Evolutionary conservation across 2,797 vertebrate species (phyloP).

Genomic region (Spinibarbus caldwelli): DNA sequence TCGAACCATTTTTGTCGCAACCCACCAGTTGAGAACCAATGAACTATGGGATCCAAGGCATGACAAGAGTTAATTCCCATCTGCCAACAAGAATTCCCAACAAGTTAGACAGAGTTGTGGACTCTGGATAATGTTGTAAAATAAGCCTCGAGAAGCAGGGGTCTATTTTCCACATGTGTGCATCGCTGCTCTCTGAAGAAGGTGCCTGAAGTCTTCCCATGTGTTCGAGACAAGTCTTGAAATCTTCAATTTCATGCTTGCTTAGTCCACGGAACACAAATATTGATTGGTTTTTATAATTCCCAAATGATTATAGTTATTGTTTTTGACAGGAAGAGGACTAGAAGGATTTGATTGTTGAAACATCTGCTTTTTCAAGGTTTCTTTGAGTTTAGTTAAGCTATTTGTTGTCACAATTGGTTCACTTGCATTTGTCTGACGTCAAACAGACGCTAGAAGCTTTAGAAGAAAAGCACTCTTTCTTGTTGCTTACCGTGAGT

Average conservation of each 20-base stretch:
- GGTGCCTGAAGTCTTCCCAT: constrained; percentile 59
- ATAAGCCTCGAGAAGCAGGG: constrained; percentile 51
- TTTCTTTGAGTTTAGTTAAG: not conserved
- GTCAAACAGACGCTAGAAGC: not conserved
- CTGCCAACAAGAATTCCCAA: constrained; percentile 2
- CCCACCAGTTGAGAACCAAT: not conserved
- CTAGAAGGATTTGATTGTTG: constrained; percentile 3
- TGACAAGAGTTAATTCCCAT: not conserved
- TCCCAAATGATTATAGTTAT: constrained; percentile 68
- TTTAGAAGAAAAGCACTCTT: not conserved
- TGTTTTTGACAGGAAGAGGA: constrained; percentile 56
- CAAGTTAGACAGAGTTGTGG: not conserved
- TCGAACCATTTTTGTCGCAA: not conserved
- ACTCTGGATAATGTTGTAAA: constrained; percentile 58
- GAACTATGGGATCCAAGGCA: not conserved
- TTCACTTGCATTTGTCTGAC: not conserved
- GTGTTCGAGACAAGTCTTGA: constrained; percentile 55
- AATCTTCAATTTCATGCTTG: constrained; percentile 77
- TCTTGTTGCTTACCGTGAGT: not conserved
- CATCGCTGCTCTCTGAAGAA: constrained; percentile 65
- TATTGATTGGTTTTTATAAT: constrained; percentile 73
- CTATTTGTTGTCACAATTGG: not conserved
- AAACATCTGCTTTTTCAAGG: not conserved
- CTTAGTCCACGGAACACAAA: constrained; percentile 69
- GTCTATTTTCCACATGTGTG: constrained; percentile 73